Evolutionary conservation across 2,113 vertebrate species (phyloP).

Genomic region (Engraulis encrasicolus): DNA sequence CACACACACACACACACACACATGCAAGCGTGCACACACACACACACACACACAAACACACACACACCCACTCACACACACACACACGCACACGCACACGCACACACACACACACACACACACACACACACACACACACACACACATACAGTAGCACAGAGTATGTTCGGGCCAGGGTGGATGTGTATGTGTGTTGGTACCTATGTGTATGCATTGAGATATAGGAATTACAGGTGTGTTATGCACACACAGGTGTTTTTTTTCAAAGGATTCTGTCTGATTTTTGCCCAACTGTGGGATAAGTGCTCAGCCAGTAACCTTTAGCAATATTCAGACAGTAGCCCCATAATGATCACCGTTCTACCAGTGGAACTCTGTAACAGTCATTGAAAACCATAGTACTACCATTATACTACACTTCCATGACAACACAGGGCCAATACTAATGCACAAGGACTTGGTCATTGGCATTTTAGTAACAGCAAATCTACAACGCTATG

Average conservation of each 20-base stretch:
- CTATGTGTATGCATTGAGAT: background rate
- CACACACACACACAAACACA: constrained; percentile 40
- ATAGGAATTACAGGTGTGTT: background rate
- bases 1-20: background rate
- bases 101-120: background rate
- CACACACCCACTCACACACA: background rate
- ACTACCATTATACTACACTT: too few relatives aligned
- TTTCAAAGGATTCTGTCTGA: background rate
- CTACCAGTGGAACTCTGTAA: too few relatives aligned
- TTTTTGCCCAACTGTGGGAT: background rate
- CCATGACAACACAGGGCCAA: too few relatives aligned
- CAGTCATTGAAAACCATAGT: too few relatives aligned
- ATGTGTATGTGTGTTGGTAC: too few relatives aligned
- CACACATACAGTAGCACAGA: background rate
- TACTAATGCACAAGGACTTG: too few relatives aligned
- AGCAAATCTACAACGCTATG: too few relatives aligned
- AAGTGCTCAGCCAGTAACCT: background rate
- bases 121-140: constrained; percentile 42
- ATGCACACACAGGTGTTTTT: background rate
- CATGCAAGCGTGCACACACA: too few relatives aligned
- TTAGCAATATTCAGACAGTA: background rate
- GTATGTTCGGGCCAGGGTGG: too few relatives aligned
- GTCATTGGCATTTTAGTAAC: too few relatives aligned
- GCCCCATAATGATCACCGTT: too few relatives aligned
- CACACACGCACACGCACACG: constrained; percentile 37